Evolutionary conservation across 2,888 invertebrate genomes (phyloP).

Genomic region (Polyommatus iphigenia): DNA sequence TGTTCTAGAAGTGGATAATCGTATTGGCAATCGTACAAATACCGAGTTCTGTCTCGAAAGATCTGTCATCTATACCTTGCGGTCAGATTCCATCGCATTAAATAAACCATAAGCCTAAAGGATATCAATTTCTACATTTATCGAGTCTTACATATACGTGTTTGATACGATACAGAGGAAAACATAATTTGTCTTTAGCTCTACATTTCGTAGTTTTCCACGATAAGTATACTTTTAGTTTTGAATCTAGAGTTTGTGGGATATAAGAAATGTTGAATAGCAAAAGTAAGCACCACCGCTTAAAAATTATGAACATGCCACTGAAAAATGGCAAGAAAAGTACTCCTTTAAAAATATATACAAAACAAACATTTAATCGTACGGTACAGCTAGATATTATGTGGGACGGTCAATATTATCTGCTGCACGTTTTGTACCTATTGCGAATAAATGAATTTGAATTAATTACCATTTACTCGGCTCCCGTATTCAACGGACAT

Average conservation of each 20-base stretch:
- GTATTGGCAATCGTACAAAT: neutral
- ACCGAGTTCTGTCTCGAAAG: slow-evolving; percentile 16
- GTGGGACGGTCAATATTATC: slow-evolving; percentile 17
- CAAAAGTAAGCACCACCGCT: neutral
- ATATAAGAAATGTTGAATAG: neutral
- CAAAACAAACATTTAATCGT: neutral
- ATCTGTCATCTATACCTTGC: slow-evolving; percentile 8
- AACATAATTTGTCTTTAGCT: neutral
- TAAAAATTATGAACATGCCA: neutral
- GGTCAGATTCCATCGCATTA: slow-evolving; percentile 7
- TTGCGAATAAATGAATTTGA: slow-evolving; percentile 46
- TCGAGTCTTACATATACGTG: slow-evolving; percentile 1
- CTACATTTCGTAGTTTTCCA: neutral
- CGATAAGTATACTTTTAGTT: neutral
- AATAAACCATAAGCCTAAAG: neutral
- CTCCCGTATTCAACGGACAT: slow-evolving; percentile 60
- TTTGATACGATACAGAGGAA: neutral
- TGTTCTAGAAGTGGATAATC: slow-evolving; percentile 3
- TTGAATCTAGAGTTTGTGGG: neutral
- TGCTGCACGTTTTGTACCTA: slow-evolving; percentile 21
- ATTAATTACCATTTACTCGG: slow-evolving; percentile 68
- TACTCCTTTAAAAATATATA: neutral
- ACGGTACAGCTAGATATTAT: slow-evolving; percentile 9
- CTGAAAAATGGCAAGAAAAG: neutral
- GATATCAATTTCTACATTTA: slow-evolving; percentile 11